Conservation (phyloP, 2,888 invertebrate species). For the Adelognathus sp. region DNA sequence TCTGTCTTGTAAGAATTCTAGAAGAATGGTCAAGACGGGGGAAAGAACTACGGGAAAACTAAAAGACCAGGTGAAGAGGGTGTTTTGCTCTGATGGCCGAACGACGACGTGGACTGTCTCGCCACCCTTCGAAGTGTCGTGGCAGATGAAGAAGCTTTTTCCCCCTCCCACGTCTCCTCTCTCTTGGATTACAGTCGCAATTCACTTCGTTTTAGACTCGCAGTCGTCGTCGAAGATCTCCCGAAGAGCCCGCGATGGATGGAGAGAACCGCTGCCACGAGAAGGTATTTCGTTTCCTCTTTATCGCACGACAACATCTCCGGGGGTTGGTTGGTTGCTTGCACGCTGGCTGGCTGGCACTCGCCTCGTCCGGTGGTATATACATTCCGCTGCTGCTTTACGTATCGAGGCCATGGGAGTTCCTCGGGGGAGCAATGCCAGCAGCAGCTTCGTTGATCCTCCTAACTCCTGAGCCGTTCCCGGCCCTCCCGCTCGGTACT, state of each 20-base stretch:
- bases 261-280: slow-evolving; percentile 1
- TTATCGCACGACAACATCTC: slow-evolving; percentile 55
- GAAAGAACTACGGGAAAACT: not conserved
- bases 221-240: slow-evolving; percentile 32
- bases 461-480: not conserved
- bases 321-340: slow-evolving; percentile 40
- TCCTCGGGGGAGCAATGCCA: slow-evolving; percentile 57
- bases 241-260: not conserved
- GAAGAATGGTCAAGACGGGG: not conserved
- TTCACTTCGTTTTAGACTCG: slow-evolving; percentile 38
- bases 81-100: slow-evolving; percentile 11
- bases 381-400: slow-evolving; percentile 46
- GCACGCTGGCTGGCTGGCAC: slow-evolving; percentile 48
- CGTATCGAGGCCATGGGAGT: slow-evolving; percentile 56
- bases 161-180: slow-evolving; percentile 3
- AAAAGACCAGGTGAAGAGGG: slow-evolving; percentile 7
- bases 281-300: slow-evolving; percentile 49
- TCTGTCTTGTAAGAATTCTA: not conserved
- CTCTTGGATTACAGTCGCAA: slow-evolving; percentile 32
- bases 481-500: not conserved
- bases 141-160: slow-evolving; percentile 34
- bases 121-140: slow-evolving; percentile 22
- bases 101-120: not conserved
- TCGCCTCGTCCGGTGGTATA: slow-evolving; percentile 20
- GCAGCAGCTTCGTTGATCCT: slow-evolving; percentile 43